Conservation (phyloP, 2,797 vertebrate genomes). For the Platyrinchus mystaceus region DNA sequence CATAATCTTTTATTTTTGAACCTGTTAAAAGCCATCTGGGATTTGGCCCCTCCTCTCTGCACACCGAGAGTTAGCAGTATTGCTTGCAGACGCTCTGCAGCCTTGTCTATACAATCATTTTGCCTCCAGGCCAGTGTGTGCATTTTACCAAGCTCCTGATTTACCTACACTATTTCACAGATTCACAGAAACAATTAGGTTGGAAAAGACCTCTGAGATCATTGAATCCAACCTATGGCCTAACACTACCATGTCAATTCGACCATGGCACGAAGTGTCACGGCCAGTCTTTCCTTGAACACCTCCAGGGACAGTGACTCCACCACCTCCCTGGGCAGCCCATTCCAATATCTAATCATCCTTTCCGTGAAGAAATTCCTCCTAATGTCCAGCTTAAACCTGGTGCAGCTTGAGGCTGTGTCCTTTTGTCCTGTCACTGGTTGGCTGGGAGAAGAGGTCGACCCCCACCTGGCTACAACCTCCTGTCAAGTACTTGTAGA, state of each 20-base stretch:
- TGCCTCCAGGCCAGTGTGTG: neutral
- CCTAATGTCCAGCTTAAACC: neutral
- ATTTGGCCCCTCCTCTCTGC: neutral
- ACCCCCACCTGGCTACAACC: neutral
- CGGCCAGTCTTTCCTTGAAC: neutral
- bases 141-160: neutral
- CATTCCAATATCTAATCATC: neutral
- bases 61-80: neutral
- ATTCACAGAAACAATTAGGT: neutral
- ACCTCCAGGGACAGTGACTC: fast-evolving
- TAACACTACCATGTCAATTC: neutral
- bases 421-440: neutral
- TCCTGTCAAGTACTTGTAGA: neutral
- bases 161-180: neutral
- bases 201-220: neutral
- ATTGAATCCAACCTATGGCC: neutral
- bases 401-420: neutral
- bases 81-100: neutral
- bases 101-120: fast-evolving
- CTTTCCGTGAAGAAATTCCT: neutral
- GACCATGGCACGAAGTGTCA: neutral
- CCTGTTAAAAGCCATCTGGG: neutral
- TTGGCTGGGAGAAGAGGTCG: neutral
- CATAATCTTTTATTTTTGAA: neutral
- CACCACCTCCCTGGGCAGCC: neutral